A percentile compares a stretch with the other conserved stretches of the same genome.
These are phyloP conservation scores for Prochilodus magdalenae DNA, from an alignment of 2,113 vertebrate genomes.

Conservation along the genomic window DNA sequence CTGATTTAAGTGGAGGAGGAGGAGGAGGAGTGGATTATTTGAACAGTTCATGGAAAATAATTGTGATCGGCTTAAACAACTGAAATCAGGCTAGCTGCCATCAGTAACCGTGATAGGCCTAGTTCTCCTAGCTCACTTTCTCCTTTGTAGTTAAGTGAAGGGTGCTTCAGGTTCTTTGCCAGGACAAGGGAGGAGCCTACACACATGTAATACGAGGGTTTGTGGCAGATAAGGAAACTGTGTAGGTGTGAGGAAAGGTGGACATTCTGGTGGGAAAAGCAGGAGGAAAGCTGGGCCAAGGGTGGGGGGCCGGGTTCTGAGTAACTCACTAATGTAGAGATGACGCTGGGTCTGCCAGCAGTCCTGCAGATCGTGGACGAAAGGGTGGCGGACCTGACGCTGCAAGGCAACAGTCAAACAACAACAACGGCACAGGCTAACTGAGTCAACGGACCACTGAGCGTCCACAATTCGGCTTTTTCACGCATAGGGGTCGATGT, in stretches of 20 bases:
- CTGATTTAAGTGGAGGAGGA: no score
- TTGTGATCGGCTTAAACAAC: no score
- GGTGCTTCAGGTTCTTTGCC: not conserved
- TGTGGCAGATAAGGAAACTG: not conserved
- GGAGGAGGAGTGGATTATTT: no score
- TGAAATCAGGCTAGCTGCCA: no score
- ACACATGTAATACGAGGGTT: constrained; percentile 4
- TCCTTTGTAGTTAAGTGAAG: not conserved
- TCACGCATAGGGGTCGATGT: not conserved
- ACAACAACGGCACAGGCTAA: constrained; percentile 49
- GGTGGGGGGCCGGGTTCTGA: constrained; percentile 24
- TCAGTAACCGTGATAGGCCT: no score
- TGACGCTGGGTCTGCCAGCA: constrained; percentile 96
- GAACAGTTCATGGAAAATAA: no score
- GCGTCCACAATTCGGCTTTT: not conserved
- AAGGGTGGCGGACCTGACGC: constrained; percentile 92
- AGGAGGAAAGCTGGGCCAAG: constrained; percentile 25
- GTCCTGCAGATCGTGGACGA: constrained; percentile 91
- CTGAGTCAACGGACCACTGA: not conserved
- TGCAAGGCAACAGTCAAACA: constrained; percentile 79
- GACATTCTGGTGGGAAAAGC: constrained; percentile 11
- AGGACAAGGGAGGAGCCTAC: not conserved
- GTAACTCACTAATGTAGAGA: constrained; percentile 97
- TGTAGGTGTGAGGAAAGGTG: not conserved
- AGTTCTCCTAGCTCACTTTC: not conserved